These are phyloP conservation scores for Hoplostethus atlanticus DNA, from an alignment of 2,797 vertebrate genomes.

Conservation along the genomic window DNA sequence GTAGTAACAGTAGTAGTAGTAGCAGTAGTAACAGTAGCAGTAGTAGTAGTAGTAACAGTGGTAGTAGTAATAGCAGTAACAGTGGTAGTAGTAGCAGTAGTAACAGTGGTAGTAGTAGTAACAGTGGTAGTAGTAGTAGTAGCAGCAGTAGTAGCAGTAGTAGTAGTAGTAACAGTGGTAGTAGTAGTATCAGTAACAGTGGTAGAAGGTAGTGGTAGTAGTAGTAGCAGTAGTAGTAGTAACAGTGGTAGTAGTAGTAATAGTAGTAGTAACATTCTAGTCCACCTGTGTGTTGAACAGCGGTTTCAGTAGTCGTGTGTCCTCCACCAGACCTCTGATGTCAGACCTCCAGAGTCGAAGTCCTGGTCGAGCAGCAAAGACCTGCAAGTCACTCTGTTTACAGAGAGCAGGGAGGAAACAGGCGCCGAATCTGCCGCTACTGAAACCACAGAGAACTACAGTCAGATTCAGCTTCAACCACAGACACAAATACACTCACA, in stretches of 20 bases:
- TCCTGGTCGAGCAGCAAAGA: slow-evolving; percentile 93
- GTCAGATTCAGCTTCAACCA: neutral
- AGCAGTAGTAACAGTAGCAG: too few relatives aligned
- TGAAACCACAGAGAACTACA: slow-evolving; percentile 50
- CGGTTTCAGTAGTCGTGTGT: slow-evolving; percentile 90
- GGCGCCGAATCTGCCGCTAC: slow-evolving; percentile 92
- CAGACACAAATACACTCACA: neutral
- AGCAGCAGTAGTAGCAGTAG: too few relatives aligned
- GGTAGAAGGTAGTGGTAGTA: neutral
- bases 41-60: too few relatives aligned
- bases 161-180: too few relatives aligned
- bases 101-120: too few relatives aligned
- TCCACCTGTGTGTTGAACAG: slow-evolving; percentile 86
- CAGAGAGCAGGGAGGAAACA: slow-evolving; percentile 97
- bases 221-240: too few relatives aligned
- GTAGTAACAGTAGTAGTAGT: too few relatives aligned
- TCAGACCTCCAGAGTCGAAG: slow-evolving; percentile 94
- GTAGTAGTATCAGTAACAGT: too few relatives aligned
- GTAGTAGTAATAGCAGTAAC: too few relatives aligned
- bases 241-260: too few relatives aligned
- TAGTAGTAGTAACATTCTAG: neutral
- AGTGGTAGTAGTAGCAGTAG: too few relatives aligned
- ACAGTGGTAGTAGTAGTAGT: too few relatives aligned
- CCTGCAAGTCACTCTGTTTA: slow-evolving; percentile 93
- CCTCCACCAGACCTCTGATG: slow-evolving; percentile 90